These are phyloP conservation scores for Margarornis squamiger DNA, from an alignment of 2,797 vertebrate species.

Conservation along the genomic window DNA sequence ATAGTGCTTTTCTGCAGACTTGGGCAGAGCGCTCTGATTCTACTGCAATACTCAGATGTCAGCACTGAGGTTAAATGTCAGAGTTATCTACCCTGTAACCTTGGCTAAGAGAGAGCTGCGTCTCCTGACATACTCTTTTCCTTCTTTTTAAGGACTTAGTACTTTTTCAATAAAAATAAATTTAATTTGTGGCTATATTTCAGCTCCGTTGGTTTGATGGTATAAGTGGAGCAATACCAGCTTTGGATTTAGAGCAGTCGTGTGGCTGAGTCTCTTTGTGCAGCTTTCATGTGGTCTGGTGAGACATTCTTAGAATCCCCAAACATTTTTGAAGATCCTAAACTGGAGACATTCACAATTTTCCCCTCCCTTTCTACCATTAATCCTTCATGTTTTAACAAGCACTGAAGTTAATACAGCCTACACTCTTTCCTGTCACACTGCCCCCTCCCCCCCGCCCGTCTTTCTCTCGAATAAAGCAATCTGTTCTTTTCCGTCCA, in stretches of 20 bases:
- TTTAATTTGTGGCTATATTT: constrained; percentile 79
- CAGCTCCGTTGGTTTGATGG: constrained; percentile 75
- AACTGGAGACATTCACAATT: constrained; percentile 79
- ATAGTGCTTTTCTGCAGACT: constrained; percentile 12
- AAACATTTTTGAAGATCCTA: constrained; percentile 79
- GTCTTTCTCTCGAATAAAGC: constrained; percentile 70
- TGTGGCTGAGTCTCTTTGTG: constrained; percentile 72
- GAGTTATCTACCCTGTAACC: constrained; percentile 45
- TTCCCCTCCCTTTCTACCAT: constrained; percentile 74
- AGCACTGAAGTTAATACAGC: constrained; percentile 74
- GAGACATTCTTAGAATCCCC: constrained; percentile 78
- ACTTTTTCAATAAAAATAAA: constrained; percentile 82
- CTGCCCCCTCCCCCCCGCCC: constrained; percentile 38
- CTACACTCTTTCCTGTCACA: constrained; percentile 74
- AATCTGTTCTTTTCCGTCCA: constrained; percentile 65
- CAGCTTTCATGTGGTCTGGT: constrained; percentile 81
- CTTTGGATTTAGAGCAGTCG: constrained; percentile 76
- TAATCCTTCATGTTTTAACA: constrained; percentile 81
- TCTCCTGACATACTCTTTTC: constrained; percentile 64
- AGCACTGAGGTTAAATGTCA: constrained; percentile 11
- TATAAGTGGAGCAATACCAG: constrained; percentile 71
- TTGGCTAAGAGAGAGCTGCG: not conserved
- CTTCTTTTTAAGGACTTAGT: constrained; percentile 70
- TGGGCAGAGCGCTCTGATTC: not conserved
- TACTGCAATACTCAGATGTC: not conserved